Conservation (phyloP, 2,797 vertebrate genomes). For the Chelonia mydas region DNA sequence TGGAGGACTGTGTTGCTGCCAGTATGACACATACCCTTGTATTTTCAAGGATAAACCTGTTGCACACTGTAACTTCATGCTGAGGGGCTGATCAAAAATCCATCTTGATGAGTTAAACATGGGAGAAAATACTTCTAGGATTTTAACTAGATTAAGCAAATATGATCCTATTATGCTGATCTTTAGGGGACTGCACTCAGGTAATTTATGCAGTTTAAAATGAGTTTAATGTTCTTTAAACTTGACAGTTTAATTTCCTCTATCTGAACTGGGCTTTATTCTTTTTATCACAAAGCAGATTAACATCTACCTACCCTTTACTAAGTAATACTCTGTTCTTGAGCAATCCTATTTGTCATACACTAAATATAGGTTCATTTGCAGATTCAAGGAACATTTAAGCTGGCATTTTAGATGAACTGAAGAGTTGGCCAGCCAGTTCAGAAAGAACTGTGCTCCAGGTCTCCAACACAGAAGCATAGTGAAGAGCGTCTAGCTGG, state of each 20-base stretch:
- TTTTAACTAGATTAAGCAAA: background rate
- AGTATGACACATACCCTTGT: background rate
- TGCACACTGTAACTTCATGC: background rate
- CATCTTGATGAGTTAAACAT: background rate
- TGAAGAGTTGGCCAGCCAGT: background rate
- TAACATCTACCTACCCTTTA: background rate
- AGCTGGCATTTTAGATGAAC: background rate
- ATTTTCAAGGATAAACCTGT: background rate
- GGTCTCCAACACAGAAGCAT: background rate
- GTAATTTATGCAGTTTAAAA: background rate
- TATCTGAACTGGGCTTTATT: background rate
- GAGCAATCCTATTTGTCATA: background rate
- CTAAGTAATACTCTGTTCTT: background rate
- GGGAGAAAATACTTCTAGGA: constrained; percentile 12
- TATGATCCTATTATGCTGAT: background rate
- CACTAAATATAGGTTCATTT: background rate
- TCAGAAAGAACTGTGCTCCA: background rate
- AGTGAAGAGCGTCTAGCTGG: background rate
- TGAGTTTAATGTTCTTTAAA: background rate
- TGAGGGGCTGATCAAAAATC: background rate
- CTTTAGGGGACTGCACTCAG: background rate
- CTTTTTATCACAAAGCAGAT: background rate
- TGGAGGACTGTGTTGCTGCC: background rate
- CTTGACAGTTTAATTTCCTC: background rate
- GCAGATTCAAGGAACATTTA: background rate